These are phyloP conservation scores for Kryptolebias marmoratus DNA, from an alignment of 2,113 vertebrate species.

Conservation along the genomic window DNA sequence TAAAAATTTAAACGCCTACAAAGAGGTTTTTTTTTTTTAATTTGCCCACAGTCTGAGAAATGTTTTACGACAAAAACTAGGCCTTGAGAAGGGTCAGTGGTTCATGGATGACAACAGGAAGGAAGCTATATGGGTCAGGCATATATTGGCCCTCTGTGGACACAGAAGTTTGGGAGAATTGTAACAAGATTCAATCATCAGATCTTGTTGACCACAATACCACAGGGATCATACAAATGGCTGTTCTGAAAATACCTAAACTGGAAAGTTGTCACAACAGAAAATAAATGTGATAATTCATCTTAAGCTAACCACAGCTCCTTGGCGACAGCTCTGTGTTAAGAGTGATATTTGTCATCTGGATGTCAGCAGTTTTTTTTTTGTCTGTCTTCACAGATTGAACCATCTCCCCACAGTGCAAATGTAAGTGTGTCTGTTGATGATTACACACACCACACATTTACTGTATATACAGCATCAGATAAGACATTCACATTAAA, in stretches of 20 bases:
- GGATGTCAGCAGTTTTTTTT: conserved; percentile 64
- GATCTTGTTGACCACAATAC: conserved; percentile 29
- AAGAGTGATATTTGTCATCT: conserved; percentile 59
- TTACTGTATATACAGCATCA: conserved; percentile 35
- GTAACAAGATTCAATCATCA: conserved; percentile 32
- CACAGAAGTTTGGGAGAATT: conserved; percentile 13
- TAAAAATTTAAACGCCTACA: too few relatives aligned
- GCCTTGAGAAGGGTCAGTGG: conserved; percentile 36
- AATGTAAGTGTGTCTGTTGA: conserved; percentile 27
- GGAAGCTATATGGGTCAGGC: conserved; percentile 29
- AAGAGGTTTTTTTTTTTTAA: too few relatives aligned
- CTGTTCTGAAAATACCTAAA: conserved; percentile 20
- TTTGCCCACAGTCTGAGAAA: background rate
- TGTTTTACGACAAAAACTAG: conserved; percentile 24
- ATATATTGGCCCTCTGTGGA: background rate
- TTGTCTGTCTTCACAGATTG: conserved; percentile 33
- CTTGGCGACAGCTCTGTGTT: conserved; percentile 33
- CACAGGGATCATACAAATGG: conserved; percentile 29
- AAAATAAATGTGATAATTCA: conserved; percentile 28
- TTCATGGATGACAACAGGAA: conserved; percentile 52
- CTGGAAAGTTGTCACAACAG: conserved; percentile 24
- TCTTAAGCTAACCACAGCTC: conserved; percentile 40
- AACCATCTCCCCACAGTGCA: conserved; percentile 30
- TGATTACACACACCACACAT: conserved; percentile 32
- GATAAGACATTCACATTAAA: conserved; percentile 52